Evolutionary conservation across 35 echinoderm and acorn worm species (phyloP).

Genomic region (Apostichopus japonicus): DNA sequence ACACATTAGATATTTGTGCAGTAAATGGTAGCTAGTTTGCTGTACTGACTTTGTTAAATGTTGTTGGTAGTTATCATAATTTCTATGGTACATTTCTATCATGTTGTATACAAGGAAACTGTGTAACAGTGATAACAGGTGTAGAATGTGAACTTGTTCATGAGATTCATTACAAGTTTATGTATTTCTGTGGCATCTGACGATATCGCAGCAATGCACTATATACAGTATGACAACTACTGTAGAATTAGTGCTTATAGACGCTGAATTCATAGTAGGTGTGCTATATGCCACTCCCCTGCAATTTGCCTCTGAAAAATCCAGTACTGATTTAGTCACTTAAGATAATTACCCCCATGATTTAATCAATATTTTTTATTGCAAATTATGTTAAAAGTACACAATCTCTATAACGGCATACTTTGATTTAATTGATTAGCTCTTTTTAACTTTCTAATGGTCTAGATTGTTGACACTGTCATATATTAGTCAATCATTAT

Average conservation of each 20-base stretch:
- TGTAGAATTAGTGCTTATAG: not conserved
- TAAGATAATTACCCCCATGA: not conserved
- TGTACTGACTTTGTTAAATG: no score
- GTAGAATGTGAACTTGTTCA: not conserved
- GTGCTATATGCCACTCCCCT: not conserved
- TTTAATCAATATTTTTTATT: not conserved
- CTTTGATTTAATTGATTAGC: not conserved
- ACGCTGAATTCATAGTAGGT: not conserved
- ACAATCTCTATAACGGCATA: not conserved
- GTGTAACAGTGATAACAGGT: not conserved
- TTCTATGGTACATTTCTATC: no score
- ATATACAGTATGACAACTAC: not conserved
- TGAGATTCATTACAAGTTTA: not conserved
- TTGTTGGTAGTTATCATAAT: no score
- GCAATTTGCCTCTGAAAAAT: not conserved
- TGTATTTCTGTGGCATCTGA: not conserved
- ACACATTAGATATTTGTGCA: no score
- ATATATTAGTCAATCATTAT: not conserved
- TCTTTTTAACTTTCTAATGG: not conserved
- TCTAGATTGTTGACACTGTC: not conserved
- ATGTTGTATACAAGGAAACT: not conserved
- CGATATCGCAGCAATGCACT: not conserved
- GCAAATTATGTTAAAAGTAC: not conserved
- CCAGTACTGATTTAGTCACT: not conserved
- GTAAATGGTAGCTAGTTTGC: no score